These are phyloP conservation scores for Eupithecia tripunctaria DNA, from an alignment of 2,888 invertebrate genomes.

Conservation along the genomic window DNA sequence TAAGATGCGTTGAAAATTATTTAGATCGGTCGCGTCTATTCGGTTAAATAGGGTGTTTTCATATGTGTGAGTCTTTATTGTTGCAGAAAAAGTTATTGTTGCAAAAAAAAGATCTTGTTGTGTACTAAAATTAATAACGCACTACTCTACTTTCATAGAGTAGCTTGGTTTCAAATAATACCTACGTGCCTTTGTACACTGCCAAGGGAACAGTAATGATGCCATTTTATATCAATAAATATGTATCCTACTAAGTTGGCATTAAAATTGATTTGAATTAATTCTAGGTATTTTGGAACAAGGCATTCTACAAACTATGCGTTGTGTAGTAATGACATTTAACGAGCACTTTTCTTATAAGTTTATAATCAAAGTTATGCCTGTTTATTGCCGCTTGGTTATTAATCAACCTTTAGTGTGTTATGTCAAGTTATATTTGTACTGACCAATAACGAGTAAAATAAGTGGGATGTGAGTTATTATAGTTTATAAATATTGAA, in stretches of 20 bases:
- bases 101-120: background rate
- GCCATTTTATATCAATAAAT: background rate
- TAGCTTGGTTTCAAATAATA: background rate
- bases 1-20: too few species aligned
- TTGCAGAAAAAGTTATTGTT: too few species aligned
- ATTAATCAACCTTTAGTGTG: constrained; percentile 39
- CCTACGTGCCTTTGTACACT: background rate
- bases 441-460: background rate
- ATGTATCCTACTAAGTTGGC: background rate
- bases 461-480: background rate
- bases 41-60: too few species aligned
- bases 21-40: too few species aligned
- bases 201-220: background rate
- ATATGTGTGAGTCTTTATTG: too few species aligned
- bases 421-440: background rate
- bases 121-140: background rate
- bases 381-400: constrained; percentile 34
- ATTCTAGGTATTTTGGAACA: constrained; percentile 5
- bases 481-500: background rate
- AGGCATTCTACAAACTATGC: constrained; percentile 34
- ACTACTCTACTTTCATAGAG: background rate
- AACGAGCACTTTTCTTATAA: constrained; percentile 40
- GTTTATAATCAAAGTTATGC: constrained; percentile 42
- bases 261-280: background rate
- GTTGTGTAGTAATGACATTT: constrained; percentile 36